Conservation (phyloP, 1,140 invertebrate species). For the Drosophila triauraria region DNA sequence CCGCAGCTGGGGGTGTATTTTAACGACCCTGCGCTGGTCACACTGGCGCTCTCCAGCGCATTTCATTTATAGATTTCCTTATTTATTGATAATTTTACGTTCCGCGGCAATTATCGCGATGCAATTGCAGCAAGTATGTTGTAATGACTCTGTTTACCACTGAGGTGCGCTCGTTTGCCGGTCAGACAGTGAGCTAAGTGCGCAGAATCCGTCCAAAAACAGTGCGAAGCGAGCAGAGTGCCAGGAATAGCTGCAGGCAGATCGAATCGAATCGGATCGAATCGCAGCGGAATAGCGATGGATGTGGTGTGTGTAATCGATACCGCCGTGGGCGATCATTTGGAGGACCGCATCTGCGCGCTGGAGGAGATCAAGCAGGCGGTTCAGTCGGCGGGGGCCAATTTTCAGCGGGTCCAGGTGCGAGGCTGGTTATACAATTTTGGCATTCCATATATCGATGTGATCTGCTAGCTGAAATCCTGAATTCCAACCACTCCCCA, state of each 20-base stretch:
- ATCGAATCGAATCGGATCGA: constrained; percentile 9
- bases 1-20: not conserved
- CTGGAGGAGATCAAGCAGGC: constrained; percentile 94
- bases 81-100: constrained; percentile 57
- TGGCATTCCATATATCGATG: constrained; percentile 18
- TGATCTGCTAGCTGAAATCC: constrained; percentile 5
- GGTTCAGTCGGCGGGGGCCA: constrained; percentile 91
- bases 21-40: not conserved
- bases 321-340: constrained; percentile 89
- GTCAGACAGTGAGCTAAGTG: constrained; percentile 35
- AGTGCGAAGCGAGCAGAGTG: constrained; percentile 37
- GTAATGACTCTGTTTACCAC: constrained; percentile 69
- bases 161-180: constrained; percentile 35
- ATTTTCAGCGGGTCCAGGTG: constrained; percentile 94
- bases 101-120: constrained; percentile 64
- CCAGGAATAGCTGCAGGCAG: constrained; percentile 59
- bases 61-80: constrained; percentile 59
- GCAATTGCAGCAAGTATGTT: constrained; percentile 61
- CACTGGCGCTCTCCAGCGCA: constrained; percentile 32
- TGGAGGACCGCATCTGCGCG: constrained; percentile 91
- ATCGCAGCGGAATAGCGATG: constrained; percentile 87
- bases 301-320: constrained; percentile 97
- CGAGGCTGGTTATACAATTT: constrained; percentile 49
- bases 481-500: not conserved
- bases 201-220: constrained; percentile 43